Evolutionary conservation across 2,888 invertebrate species (phyloP).

Genomic region (Calameuta idolon): DNA sequence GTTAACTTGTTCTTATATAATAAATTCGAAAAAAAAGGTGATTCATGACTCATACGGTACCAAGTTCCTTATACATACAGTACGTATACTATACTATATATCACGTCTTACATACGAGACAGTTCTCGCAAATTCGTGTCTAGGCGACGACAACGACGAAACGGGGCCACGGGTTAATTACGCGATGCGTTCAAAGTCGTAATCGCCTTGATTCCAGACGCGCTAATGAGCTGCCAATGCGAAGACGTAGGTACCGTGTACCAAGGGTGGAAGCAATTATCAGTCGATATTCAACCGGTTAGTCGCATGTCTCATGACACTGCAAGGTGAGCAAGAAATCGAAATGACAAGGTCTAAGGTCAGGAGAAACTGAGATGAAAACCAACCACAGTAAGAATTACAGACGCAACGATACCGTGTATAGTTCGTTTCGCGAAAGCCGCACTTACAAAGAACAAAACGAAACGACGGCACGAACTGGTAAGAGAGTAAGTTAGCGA

Average conservation of each 20-base stretch:
- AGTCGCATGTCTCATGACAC: neutral
- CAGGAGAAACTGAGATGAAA: neutral
- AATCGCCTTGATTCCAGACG: neutral
- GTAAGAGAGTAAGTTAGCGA: slow-evolving; percentile 3
- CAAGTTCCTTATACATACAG: neutral
- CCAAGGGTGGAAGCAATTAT: neutral
- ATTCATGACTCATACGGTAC: neutral
- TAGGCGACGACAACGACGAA: neutral
- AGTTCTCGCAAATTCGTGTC: neutral
- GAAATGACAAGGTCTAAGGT: neutral
- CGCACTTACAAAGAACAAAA: neutral
- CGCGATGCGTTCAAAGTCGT: neutral
- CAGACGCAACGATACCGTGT: neutral
- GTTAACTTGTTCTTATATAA: neutral
- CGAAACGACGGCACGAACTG: neutral
- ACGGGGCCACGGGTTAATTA: neutral
- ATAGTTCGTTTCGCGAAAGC: neutral
- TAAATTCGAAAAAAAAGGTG: neutral
- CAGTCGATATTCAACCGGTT: neutral
- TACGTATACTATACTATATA: neutral
- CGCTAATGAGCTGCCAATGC: neutral
- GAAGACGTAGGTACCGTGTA: neutral
- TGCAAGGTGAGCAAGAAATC: neutral
- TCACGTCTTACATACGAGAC: neutral
- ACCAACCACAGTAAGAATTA: neutral